These are phyloP conservation scores for Anthoptus insignis DNA, from an alignment of 2,888 invertebrate genomes.

Conservation along the genomic window DNA sequence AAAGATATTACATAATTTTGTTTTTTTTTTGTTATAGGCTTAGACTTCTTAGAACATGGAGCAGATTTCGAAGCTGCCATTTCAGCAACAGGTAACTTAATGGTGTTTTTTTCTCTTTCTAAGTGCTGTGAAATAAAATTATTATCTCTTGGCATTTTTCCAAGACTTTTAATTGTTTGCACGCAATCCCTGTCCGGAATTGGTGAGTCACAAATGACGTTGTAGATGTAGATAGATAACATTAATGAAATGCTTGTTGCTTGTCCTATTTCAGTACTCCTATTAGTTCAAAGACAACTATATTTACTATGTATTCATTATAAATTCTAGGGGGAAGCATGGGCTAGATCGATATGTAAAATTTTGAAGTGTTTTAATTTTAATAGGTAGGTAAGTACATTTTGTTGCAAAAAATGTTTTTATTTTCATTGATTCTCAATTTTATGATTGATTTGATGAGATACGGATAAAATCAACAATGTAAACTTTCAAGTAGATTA, in stretches of 20 bases:
- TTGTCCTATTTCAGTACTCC: neutral
- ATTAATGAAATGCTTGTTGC: neutral
- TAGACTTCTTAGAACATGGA: constrained; percentile 92
- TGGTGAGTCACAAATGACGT: constrained; percentile 26
- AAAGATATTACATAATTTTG: constrained; percentile 32
- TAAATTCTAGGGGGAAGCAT: too few species aligned
- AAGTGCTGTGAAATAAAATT: too few species aligned
- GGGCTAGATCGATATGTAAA: too few species aligned
- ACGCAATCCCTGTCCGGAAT: constrained; percentile 22
- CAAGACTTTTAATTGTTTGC: constrained; percentile 27
- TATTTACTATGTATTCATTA: too few species aligned
- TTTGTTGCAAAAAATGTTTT: too few species aligned
- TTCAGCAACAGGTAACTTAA: constrained; percentile 88
- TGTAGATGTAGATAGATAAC: constrained; percentile 8
- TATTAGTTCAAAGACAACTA: neutral
- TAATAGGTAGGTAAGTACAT: too few species aligned
- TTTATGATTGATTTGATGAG: too few species aligned
- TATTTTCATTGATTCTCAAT: too few species aligned
- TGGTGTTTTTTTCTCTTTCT: too few species aligned
- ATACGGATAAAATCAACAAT: too few species aligned
- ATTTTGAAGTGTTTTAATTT: too few species aligned
- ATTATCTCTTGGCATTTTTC: constrained; percentile 15
- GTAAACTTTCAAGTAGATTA: too few species aligned
- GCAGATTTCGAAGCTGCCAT: constrained; percentile 92
- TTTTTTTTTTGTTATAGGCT: constrained; percentile 81